These are phyloP conservation scores for Octonoba sinensis DNA, from an alignment of 2,888 invertebrate species.

Conservation along the genomic window DNA sequence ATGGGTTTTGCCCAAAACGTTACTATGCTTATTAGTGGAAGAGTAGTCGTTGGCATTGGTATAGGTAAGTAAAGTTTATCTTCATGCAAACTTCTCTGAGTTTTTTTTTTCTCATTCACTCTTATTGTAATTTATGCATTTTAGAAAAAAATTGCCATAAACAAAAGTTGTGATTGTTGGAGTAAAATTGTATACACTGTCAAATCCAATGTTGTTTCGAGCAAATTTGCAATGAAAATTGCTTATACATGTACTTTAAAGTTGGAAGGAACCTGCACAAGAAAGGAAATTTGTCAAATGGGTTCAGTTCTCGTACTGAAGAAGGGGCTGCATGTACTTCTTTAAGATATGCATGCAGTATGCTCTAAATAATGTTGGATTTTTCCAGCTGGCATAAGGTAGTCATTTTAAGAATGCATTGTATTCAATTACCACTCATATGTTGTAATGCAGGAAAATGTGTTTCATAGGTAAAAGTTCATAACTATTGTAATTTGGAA, in stretches of 20 bases:
- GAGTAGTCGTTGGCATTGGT: slow-evolving; percentile 73
- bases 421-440: too few species aligned
- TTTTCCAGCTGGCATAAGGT: too few species aligned
- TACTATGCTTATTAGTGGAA: slow-evolving; percentile 71
- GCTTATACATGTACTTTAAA: neutral
- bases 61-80: slow-evolving; percentile 71
- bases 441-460: too few species aligned
- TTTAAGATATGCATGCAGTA: too few species aligned
- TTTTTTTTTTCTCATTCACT: neutral
- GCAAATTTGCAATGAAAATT: neutral
- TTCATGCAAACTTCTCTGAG: neutral
- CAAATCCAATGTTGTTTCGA: neutral
- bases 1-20: slow-evolving; percentile 71
- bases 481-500: too few species aligned
- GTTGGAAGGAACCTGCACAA: neutral
- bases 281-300: too few species aligned
- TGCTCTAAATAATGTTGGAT: too few species aligned
- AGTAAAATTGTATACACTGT: neutral
- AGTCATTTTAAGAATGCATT: too few species aligned
- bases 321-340: too few species aligned
- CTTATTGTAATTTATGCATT: neutral
- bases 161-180: too few species aligned
- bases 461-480: too few species aligned
- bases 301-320: too few species aligned
- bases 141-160: neutral